Evolutionary conservation across 2,797 vertebrate species (phyloP).

Genomic region (Lacerta bilineata): DNA sequence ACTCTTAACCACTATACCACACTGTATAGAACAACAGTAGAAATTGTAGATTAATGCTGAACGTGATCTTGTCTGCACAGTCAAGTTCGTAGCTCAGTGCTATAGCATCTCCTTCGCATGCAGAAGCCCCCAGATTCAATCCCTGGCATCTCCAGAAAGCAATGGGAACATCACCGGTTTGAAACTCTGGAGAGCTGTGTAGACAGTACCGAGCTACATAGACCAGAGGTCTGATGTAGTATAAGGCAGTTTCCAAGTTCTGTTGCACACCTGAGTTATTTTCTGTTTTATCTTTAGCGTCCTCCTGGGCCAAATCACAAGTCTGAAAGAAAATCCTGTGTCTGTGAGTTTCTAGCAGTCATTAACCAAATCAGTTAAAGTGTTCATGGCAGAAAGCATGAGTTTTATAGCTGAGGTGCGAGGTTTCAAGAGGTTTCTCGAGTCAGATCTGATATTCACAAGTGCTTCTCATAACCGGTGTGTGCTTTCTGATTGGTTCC

Average conservation of each 20-base stretch:
- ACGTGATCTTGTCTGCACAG: background rate
- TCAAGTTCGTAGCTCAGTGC: background rate
- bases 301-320: background rate
- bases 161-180: too few species aligned
- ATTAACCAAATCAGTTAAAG: too few species aligned
- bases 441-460: background rate
- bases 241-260: too few species aligned
- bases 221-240: too few species aligned
- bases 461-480: background rate
- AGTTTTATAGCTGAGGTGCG: background rate
- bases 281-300: background rate
- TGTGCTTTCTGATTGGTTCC: background rate
- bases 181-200: too few species aligned
- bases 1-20: too few species aligned
- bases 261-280: background rate
- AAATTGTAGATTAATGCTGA: background rate
- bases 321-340: background rate
- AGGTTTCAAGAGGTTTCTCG: background rate
- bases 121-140: too few species aligned
- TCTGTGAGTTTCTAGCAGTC: background rate
- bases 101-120: too few species aligned
- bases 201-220: too few species aligned
- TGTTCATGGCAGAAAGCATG: background rate
- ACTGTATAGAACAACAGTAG: background rate
- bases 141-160: too few species aligned